Evolutionary conservation across 1,140 invertebrate genomes (phyloP), one percentile per base, ranked within the genome.

Genomic region (Nylanderia fulva): DNA sequence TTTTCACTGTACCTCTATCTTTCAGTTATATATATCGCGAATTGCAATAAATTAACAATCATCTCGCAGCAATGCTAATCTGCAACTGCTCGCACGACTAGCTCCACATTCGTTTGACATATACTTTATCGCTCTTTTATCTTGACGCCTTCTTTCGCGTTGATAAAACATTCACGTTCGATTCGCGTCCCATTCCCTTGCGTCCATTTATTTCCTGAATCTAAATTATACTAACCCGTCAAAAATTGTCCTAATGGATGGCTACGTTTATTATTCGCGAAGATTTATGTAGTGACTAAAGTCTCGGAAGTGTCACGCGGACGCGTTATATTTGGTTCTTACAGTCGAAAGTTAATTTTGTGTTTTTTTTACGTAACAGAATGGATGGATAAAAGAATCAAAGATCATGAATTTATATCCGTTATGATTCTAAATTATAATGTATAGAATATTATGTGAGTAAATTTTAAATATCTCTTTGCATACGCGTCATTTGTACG

Each of bases 191-290:
- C 24, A 24, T 24, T 39, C n/a, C 24, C 27, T 33, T 63, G 29
- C 64, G 39, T 58, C 33, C 77, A 82, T 82, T 33, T 72, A 71
- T 82, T 82, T 82, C 52, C 77, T 71, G 66, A 72, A 60, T 72
- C 77, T 82, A 72, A 72, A 82, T 82, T 82, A 72, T 54, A 82
- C n/a, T 39, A 52, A 58, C 18, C 77, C 29, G 77, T 82, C 77
- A 72, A 82, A 82, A 82, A 72, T 72, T 58, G 77, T 71, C 36
- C 66, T 71, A 71, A 72, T 71, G 77, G 66, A 71, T 45, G 52
- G 60, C 61, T 8, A 27, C 61, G 76, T 79, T 33, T 68, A 79
- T 79, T 82, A 45, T 72, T 82, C 66, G 52, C 18, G 52, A 82
- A 82, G 77, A 82, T 82, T 82, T 82, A 82, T 82, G 77, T 42